Conservation (phyloP, 2,797 vertebrate species). For the Serranus cabrilla region DNA sequence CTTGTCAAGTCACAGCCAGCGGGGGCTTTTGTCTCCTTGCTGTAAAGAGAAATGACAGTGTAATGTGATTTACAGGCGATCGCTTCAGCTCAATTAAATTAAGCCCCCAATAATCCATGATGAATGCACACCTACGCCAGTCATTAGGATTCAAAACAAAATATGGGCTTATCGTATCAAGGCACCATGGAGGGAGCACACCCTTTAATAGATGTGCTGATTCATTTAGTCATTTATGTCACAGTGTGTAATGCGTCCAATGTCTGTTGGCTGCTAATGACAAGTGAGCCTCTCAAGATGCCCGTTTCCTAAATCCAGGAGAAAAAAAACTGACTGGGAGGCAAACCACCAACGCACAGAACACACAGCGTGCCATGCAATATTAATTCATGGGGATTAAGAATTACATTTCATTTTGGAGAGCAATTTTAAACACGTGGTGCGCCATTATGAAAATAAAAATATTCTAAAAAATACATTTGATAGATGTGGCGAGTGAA, state of each 20-base stretch:
- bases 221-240: slow-evolving; percentile 85
- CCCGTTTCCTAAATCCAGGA: slow-evolving; percentile 56
- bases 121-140: slow-evolving; percentile 87
- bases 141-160: slow-evolving; percentile 88
- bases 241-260: slow-evolving; percentile 77
- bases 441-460: neutral
- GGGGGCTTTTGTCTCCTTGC: slow-evolving; percentile 80
- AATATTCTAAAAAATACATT: neutral
- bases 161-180: slow-evolving; percentile 83
- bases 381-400: slow-evolving; percentile 42
- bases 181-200: slow-evolving; percentile 80
- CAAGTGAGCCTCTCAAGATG: slow-evolving; percentile 74
- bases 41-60: slow-evolving; percentile 87
- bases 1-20: slow-evolving; percentile 78
- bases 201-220: slow-evolving; percentile 86
- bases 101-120: slow-evolving; percentile 86
- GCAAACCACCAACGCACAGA: slow-evolving; percentile 46
- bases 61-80: slow-evolving; percentile 88
- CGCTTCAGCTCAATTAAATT: slow-evolving; percentile 87
- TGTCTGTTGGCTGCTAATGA: slow-evolving; percentile 81
- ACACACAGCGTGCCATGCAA: slow-evolving; percentile 29
- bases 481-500: neutral
- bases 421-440: slow-evolving; percentile 29
- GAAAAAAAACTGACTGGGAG: slow-evolving; percentile 52
- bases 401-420: slow-evolving; percentile 1